Conservation (phyloP, 2,888 invertebrate species). For the Idaea dimidiata region DNA sequence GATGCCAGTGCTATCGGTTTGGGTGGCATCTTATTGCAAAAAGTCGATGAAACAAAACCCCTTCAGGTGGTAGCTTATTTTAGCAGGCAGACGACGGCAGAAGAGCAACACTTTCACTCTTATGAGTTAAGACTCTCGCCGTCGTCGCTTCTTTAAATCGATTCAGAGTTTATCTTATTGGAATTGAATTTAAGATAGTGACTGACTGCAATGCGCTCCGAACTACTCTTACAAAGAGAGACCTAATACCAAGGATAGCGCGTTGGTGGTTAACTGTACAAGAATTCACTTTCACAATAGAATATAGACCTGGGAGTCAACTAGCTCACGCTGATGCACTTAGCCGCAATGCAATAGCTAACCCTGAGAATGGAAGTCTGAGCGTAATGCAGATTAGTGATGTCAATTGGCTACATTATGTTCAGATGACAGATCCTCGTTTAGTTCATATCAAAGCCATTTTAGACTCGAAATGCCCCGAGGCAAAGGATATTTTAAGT, state of each 20-base stretch:
- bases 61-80: not conserved
- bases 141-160: conserved; percentile 35
- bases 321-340: conserved; percentile 45
- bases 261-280: conserved; percentile 37
- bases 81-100: not conserved
- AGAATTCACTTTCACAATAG: conserved; percentile 38
- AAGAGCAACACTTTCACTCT: not conserved
- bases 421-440: conserved; percentile 17
- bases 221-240: too few species aligned
- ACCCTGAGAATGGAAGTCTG: not conserved
- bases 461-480: conserved; percentile 7
- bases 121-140: conserved; percentile 47
- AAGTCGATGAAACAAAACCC: not conserved
- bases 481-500: conserved; percentile 20
- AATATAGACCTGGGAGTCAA: conserved; percentile 36
- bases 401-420: not conserved
- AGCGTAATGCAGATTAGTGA: not conserved
- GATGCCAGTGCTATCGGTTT: not conserved
- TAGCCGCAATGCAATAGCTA: conserved; percentile 34
- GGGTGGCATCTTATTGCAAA: not conserved
- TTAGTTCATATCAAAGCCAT: conserved; percentile 30
- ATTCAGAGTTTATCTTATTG: conserved; percentile 31
- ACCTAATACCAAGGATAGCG: too few species aligned
- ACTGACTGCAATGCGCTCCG: too few species aligned
- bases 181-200: too few species aligned